Evolutionary conservation across 2,113 vertebrate species (phyloP).

Genomic region (Pomatorhinus ruficollis): DNA sequence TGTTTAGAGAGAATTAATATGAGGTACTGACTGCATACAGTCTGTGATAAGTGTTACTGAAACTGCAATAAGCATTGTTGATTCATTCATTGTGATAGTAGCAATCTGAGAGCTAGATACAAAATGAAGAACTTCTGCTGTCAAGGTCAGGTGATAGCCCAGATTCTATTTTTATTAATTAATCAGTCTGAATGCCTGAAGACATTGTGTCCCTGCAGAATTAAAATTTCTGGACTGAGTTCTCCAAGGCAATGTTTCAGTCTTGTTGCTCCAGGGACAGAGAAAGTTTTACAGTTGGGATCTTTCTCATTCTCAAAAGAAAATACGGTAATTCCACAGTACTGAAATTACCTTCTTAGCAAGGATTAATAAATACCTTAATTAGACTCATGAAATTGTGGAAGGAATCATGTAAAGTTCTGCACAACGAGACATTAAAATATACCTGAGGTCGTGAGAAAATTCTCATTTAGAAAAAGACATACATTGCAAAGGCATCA

Average conservation of each 20-base stretch:
- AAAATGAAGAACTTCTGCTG: neutral
- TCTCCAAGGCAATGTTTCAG: neutral
- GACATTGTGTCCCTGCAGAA: neutral
- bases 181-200: neutral
- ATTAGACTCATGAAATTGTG: neutral
- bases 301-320: neutral
- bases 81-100: neutral
- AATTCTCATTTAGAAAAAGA: neutral
- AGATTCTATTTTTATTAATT: neutral
- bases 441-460: neutral
- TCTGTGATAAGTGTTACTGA: neutral
- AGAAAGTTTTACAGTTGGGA: neutral
- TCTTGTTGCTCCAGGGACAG: neutral
- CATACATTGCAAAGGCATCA: neutral
- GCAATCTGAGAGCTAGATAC: neutral
- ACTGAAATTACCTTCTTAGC: neutral
- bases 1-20: conserved; percentile 24
- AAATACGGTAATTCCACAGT: neutral
- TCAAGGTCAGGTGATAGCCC: neutral
- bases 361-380: neutral
- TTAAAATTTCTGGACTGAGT: neutral
- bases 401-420: neutral
- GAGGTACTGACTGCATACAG: neutral
- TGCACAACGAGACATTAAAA: neutral
- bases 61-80: neutral